These are phyloP conservation scores for Antitype chi DNA, from an alignment of 2,888 invertebrate species.

Conservation along the genomic window DNA sequence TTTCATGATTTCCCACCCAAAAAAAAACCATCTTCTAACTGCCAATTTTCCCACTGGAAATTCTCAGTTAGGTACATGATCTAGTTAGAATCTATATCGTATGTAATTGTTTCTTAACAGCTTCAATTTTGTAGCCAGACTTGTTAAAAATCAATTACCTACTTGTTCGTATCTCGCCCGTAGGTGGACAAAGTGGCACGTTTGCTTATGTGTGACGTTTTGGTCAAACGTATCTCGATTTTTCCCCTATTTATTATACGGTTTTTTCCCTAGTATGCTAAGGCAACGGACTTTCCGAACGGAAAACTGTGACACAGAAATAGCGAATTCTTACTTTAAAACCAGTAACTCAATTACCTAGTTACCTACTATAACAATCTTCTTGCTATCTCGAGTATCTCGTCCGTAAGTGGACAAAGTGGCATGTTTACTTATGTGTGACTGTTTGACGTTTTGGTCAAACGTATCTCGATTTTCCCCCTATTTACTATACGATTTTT, in stretches of 20 bases:
- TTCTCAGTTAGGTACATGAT: no score
- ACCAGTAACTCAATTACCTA: no score
- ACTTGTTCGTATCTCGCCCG: neutral
- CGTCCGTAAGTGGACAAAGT: neutral
- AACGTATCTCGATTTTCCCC: neutral
- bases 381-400: neutral
- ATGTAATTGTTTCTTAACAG: conserved; percentile 24
- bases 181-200: neutral
- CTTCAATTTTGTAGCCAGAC: conserved; percentile 1
- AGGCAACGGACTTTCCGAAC: no score
- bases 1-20: no score
- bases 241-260: neutral
- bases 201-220: neutral
- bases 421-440: neutral
- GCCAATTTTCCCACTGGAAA: neutral
- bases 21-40: no score
- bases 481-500: neutral
- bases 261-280: neutral
- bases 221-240: neutral
- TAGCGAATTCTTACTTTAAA: no score
- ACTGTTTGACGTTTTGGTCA: neutral
- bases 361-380: conserved; percentile 4
- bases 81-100: neutral
- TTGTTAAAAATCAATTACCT: conserved; percentile 33
- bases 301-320: no score